Base-by-base conservation (phyloP, 2,888 invertebrate species). In the Hesperia comma region DNA sequence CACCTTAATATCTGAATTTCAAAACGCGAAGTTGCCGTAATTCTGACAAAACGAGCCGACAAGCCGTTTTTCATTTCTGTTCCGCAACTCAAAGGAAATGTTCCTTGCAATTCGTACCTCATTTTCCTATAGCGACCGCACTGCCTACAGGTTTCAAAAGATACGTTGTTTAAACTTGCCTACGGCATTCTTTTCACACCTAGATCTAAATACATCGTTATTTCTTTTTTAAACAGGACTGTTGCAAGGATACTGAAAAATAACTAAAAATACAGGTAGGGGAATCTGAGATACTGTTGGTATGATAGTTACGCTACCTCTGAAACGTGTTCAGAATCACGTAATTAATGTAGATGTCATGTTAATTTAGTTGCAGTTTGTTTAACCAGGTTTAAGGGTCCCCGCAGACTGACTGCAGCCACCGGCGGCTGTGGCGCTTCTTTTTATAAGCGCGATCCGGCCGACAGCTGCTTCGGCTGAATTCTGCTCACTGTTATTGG, bases 51-150 rank as follows among this genome's bases (percentile, higher is more conserved):
- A 54, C 54, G 33, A 33, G 32, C 54, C 54, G 12, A 33, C 32
- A 54, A 54, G 54, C 33, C n/a, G 32, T 54, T 54, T 54, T 33
- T 54, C 33, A 33, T 54, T 32, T 54, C 54, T 54, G n/a, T 54
- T 54, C 33, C 53, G 53, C 33, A 54, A 54, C 54, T 54, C 54
- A 54, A 54, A 54, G 54, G 54, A 54, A 54, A 54, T 54, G 54
- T 54, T 54, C 54, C 54, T n/a, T 54, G 33, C 54, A 33, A 17
- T 54, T 54, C 54, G 54, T 54, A 54, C 54, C 33, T 54, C 54
- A 54, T 54, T 54, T 54, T 54, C 54, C 51, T 51, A 51, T 51
- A 51, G 21, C 51, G 14, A 54, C 54, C 54, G 33, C 33, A 26
- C 8, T 14, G n/a, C 15, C 54, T 54, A 15, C 33, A 54, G 54